Evolutionary conservation across 2,888 invertebrate species (phyloP).

Genomic region (Augochlorella aurata): DNA sequence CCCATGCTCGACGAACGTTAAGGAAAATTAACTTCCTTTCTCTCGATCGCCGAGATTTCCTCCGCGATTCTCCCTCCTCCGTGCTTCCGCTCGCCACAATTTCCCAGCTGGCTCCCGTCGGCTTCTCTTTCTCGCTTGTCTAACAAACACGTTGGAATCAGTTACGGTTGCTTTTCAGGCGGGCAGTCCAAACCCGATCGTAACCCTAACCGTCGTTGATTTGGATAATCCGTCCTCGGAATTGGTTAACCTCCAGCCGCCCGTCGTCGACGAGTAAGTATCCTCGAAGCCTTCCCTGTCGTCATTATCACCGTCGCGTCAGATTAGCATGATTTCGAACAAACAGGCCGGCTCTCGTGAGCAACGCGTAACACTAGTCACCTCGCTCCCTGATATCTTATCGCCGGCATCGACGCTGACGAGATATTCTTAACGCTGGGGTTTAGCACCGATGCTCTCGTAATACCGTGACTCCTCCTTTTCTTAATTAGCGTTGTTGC

Average conservation of each 20-base stretch:
- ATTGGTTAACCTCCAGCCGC: slow-evolving; percentile 67
- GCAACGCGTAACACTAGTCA: not conserved
- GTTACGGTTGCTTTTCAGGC: slow-evolving; percentile 82
- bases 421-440: not conserved
- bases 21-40: slow-evolving; percentile 5
- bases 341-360: not conserved
- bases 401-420: not conserved
- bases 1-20: not conserved
- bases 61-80: not conserved
- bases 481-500: not conserved
- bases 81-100: not conserved
- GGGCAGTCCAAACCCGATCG: slow-evolving; percentile 89
- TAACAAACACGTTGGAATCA: slow-evolving; percentile 12
- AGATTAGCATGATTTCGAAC: not conserved
- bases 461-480: not conserved
- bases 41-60: not conserved
- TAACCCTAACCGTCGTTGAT: slow-evolving; percentile 86
- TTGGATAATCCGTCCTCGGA: slow-evolving; percentile 78
- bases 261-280: slow-evolving; percentile 72
- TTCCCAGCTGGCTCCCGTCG: no score
- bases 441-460: no score
- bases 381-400: slow-evolving; percentile 23
- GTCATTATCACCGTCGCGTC: not conserved
- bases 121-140: not conserved
- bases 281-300: not conserved